Evolutionary conservation across 2,888 invertebrate genomes (phyloP).

Genomic region (Machimus rusticus): DNA sequence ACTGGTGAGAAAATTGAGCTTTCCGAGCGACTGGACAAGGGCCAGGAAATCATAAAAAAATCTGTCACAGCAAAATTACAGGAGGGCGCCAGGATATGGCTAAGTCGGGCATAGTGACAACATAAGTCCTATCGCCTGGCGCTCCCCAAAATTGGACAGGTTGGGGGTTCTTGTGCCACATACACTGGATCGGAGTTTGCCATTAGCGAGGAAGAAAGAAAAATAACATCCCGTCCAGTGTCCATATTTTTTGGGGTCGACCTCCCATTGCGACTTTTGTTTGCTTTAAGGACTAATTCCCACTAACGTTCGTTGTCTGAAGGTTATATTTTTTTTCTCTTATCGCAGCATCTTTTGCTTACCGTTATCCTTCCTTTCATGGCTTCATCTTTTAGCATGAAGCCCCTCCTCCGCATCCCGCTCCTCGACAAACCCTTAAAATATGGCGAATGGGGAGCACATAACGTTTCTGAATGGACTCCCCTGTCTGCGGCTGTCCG

Average conservation of each 20-base stretch:
- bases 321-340: not conserved
- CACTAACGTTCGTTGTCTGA: not conserved
- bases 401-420: not conserved
- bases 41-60: not conserved
- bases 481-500: not conserved
- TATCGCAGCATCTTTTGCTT: slow-evolving; percentile 4
- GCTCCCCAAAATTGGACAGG: not conserved
- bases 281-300: not conserved
- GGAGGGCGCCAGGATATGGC: not conserved
- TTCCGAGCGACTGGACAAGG: not conserved
- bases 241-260: not conserved
- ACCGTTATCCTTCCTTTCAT: not conserved
- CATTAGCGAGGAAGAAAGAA: not conserved
- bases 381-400: not conserved
- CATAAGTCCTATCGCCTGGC: not conserved
- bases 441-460: not conserved
- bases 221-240: not conserved
- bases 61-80: not conserved
- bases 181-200: not conserved
- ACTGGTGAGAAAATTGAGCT: not conserved
- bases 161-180: not conserved
- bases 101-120: not conserved
- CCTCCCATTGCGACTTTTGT: not conserved
- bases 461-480: slow-evolving; percentile 15
- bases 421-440: not conserved